Conservation (phyloP, 1,140 invertebrate species). For the Zaprionus taronus region DNA sequence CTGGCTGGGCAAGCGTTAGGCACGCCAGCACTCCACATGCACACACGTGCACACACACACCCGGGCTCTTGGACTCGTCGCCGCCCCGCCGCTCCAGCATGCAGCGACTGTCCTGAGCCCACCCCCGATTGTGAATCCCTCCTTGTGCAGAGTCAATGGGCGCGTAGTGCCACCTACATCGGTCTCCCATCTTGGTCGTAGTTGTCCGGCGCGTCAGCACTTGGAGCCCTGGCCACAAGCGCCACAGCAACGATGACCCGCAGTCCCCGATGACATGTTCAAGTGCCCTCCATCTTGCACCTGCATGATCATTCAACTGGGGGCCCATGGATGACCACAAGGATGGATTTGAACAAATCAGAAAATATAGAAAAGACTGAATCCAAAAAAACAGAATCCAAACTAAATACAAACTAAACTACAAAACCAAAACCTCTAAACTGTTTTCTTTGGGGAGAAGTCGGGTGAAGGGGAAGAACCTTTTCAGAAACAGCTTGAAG, state of each 20-base stretch:
- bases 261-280: slow-evolving; percentile 36
- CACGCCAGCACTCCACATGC: slow-evolving; percentile 50
- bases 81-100: slow-evolving; percentile 49
- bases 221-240: slow-evolving; percentile 42
- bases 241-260: slow-evolving; percentile 34
- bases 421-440: slow-evolving; percentile 12
- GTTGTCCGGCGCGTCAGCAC: slow-evolving; percentile 35
- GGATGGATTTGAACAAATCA: slow-evolving; percentile 22
- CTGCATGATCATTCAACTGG: slow-evolving; percentile 30
- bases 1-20: slow-evolving; percentile 57
- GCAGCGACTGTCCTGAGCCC: slow-evolving; percentile 44
- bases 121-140: slow-evolving; percentile 18
- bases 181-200: slow-evolving; percentile 27
- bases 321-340: slow-evolving; percentile 65
- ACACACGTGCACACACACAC: slow-evolving; percentile 8
- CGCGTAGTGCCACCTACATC: slow-evolving; percentile 49
- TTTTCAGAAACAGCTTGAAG: neutral
- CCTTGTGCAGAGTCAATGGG: slow-evolving; percentile 66
- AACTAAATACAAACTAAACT: slow-evolving; percentile 8
- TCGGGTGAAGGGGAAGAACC: neutral
- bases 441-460: neutral
- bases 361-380: slow-evolving; percentile 47
- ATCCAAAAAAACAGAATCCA: slow-evolving; percentile 34
- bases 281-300: neutral
- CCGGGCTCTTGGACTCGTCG: slow-evolving; percentile 54